Conservation (phyloP, 2,888 invertebrate genomes). For the Brachylomia viminalis region DNA sequence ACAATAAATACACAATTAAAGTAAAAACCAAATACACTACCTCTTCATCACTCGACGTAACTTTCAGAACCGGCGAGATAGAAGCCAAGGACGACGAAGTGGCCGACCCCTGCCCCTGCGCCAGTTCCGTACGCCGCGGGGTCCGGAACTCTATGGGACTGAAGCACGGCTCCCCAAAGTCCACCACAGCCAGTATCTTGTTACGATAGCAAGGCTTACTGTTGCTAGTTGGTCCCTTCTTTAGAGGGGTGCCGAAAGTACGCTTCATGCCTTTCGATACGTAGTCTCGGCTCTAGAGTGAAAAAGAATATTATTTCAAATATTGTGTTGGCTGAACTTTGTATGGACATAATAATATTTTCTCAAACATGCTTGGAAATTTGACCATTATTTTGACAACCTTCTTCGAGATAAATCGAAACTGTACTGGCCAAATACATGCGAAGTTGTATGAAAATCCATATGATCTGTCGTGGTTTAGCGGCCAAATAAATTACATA, state of each 20-base stretch:
- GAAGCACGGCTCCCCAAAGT: conserved; percentile 83
- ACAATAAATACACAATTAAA: not conserved
- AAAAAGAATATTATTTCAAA: not conserved
- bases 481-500: too few species aligned
- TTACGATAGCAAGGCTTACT: conserved; percentile 81
- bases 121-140: conserved; percentile 73
- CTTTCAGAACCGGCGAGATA: conserved; percentile 84
- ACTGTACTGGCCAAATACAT: too few species aligned
- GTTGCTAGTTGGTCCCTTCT: conserved; percentile 66
- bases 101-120: conserved; percentile 66
- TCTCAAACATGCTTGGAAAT: too few species aligned
- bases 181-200: conserved; percentile 84
- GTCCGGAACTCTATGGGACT: conserved; percentile 85
- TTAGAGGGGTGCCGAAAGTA: conserved; percentile 85
- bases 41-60: conserved; percentile 85
- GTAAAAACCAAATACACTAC: conserved; percentile 62
- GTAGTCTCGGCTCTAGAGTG: conserved; percentile 76
- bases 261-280: conserved; percentile 85
- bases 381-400: too few species aligned
- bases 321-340: not conserved
- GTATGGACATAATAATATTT: too few species aligned
- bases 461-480: too few species aligned
- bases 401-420: too few species aligned
- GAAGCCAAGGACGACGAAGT: conserved; percentile 81
- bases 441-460: too few species aligned